phyloP scores from a whole-genome alignment of 1,140 invertebrate species.

The Apis florea region DNA sequence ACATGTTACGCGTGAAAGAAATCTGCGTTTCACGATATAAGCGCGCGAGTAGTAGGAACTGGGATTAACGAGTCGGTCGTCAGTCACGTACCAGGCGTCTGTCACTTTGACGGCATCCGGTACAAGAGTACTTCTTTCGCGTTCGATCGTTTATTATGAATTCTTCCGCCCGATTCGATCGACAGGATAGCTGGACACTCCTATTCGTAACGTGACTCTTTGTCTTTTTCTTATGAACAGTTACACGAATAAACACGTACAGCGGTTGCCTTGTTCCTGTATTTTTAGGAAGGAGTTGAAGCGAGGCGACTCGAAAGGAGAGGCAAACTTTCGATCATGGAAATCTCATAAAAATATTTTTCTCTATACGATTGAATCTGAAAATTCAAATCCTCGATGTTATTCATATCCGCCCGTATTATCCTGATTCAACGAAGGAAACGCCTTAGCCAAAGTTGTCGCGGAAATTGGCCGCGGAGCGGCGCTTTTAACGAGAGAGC shows the following conservation, averaged over 20 bases:
- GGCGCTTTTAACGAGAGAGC: conserved; percentile 48
- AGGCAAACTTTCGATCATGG: neutral
- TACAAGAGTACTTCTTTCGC: conserved; percentile 36
- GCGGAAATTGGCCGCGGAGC: neutral
- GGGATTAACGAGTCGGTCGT: conserved; percentile 58
- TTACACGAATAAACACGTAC: neutral
- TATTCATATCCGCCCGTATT: conserved; percentile 10
- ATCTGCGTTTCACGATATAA: conserved; percentile 4
- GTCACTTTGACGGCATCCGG: conserved; percentile 57
- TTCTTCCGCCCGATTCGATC: conserved; percentile 33
- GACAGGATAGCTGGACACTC: conserved; percentile 3
- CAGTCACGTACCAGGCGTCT: conserved; percentile 45
- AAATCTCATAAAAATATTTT: neutral
- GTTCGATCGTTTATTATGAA: conserved; percentile 52
- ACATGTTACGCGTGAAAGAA: neutral
- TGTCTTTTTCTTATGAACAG: neutral
- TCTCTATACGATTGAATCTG: too few relatives aligned
- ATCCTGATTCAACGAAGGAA: neutral
- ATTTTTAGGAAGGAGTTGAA: neutral
- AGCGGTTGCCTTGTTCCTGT: neutral
- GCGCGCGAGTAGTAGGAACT: conserved; percentile 14
- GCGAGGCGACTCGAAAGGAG: too few relatives aligned
- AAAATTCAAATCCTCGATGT: neutral
- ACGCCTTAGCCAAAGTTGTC: neutral
- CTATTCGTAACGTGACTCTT: neutral